Evolutionary conservation across 1,140 invertebrate species (phyloP), one percentile per base, ranked within the genome.

Genomic region (Calycopis cecrops): DNA sequence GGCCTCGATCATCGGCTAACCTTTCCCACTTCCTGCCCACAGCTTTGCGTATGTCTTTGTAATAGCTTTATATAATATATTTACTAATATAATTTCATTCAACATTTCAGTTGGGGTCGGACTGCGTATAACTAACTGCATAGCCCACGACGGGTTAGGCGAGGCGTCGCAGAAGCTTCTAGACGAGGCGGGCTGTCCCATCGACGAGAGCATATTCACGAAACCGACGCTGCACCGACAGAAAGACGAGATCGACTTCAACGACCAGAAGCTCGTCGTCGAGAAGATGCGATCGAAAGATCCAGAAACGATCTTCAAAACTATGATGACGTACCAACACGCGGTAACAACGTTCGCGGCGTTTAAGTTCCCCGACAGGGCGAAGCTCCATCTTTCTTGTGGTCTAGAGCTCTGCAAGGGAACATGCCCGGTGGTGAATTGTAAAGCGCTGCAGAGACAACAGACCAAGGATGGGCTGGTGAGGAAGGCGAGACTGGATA

Each of bases 321-420:
- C 86, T 57, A 83, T 90, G 9, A 90, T 90, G 89, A 85, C 85
- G 4, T 90, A 90, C 55, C 89, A 90, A 69, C 89, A 91, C 56
- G 90, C 90, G 34, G 81, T 88, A 11, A 90, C 93, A 0, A 91
- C 90, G 33, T 95, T 95, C 84, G 90, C 92, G 9, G 93, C 93
- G 6, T 95, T 95, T 66, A 94, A 94, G 69, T 95, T 95, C 84
- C 93, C 93, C 11, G 93, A 94, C 66, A 85, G 93, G 60, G 92
- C 93, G 51, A 90, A 91, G 52, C 77, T 95, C 9, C 93, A 94
- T 78, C 85, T 95, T 10, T 90, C 90, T 48, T 91, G 93, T 89
- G 85, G 89, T 55, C 74, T 93, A 65, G 89, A 92, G 62, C 68
- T 93, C 1, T 95, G 94, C 69, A 91, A 91, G 74, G 91, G 90